A percentile compares a stretch with the other conserved stretches of the same genome.
Evolutionary conservation across 2,113 vertebrate genomes (phyloP).

Genomic region (Mionectes macconnelli): DNA sequence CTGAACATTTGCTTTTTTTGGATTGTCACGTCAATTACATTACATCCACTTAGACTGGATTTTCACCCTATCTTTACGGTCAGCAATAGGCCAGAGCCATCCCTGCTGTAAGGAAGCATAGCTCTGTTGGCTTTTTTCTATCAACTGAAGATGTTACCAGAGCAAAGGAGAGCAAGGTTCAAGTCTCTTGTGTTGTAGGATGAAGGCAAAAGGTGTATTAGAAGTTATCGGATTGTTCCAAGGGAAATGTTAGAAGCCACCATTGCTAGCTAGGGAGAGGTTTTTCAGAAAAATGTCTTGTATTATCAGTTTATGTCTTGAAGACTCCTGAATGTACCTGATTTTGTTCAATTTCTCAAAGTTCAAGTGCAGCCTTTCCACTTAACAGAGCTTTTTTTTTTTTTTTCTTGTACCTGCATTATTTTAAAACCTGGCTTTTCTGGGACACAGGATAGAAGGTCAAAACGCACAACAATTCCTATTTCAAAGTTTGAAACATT

Average conservation of each 20-base stretch:
- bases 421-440: slow-evolving; percentile 18
- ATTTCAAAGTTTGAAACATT: background rate
- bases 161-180: background rate
- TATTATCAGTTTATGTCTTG: background rate
- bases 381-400: background rate
- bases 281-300: slow-evolving; percentile 13
- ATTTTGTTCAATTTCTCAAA: background rate
- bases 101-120: background rate
- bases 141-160: background rate
- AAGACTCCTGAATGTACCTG: background rate
- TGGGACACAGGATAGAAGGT: background rate
- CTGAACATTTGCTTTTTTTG: background rate
- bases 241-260: background rate
- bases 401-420: background rate
- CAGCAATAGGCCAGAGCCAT: background rate
- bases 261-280: background rate
- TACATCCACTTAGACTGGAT: background rate
- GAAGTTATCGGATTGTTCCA: background rate
- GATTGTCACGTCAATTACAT: background rate
- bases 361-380: background rate
- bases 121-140: background rate
- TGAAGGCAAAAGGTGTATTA: background rate
- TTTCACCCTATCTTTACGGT: background rate
- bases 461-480: background rate
- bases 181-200: background rate